Evolutionary conservation across 2,113 vertebrate genomes (phyloP).

Genomic region (Australoheros scitulus): DNA sequence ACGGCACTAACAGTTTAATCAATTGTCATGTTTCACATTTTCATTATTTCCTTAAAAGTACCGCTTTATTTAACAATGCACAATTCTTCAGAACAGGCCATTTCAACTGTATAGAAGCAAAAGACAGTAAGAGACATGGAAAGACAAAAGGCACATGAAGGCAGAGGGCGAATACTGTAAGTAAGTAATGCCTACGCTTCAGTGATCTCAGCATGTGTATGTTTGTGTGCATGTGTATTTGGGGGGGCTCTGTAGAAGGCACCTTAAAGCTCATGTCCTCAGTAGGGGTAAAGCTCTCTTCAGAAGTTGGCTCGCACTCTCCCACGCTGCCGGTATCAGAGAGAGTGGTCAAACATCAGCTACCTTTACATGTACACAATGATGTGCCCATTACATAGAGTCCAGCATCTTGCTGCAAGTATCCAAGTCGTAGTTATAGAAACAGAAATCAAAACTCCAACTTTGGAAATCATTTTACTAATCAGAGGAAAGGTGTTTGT

Average conservation of each 20-base stretch:
- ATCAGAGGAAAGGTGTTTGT: neutral
- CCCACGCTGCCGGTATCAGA: conserved; percentile 44
- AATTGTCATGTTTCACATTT: conserved; percentile 38
- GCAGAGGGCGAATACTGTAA: neutral
- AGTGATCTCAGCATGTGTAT: neutral
- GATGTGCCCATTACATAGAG: neutral
- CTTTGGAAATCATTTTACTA: neutral
- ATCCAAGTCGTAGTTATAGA: neutral
- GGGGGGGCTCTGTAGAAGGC: conserved; percentile 1
- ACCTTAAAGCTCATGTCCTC: conserved; percentile 36
- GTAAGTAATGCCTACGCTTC: conserved; percentile 5
- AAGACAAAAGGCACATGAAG: neutral
- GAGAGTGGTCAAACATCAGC: conserved; percentile 9
- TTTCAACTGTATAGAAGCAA: neutral
- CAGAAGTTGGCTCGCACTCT: conserved; percentile 24
- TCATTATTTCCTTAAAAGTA: conserved; percentile 6
- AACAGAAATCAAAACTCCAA: neutral
- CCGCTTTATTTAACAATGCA: conserved; percentile 2
- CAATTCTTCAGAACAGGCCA: neutral
- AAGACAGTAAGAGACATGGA: neutral
- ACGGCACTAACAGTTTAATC: conserved; percentile 15
- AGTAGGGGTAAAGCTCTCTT: conserved; percentile 12
- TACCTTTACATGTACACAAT: conserved; percentile 20
- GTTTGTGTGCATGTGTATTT: neutral
- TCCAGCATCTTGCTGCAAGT: neutral